Percentiles rank a stretch among this genome's conserved stretches.
phyloP scores from a whole-genome alignment of 1,140 invertebrate species.

The Drosophila arawakana region DNA sequence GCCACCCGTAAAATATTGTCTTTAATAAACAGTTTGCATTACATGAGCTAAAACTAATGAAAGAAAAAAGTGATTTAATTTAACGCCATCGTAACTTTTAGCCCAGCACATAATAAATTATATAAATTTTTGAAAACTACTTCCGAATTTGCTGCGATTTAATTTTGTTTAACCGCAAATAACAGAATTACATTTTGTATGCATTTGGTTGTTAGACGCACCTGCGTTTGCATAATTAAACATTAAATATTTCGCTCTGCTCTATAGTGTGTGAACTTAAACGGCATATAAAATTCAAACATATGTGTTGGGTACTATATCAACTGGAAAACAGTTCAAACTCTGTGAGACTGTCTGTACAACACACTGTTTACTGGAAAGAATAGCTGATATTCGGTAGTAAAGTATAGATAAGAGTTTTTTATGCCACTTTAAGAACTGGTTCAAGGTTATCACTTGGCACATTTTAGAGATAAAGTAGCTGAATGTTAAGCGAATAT shows the following conservation, averaged over 20 bases:
- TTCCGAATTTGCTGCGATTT: not conserved
- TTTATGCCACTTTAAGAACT: not conserved
- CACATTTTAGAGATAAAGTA: not conserved
- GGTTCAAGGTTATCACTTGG: not conserved
- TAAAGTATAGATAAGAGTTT: not conserved
- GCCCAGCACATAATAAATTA: not conserved
- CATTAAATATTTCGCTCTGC: slow-evolving; percentile 4
- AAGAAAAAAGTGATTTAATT: no score
- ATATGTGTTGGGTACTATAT: slow-evolving; percentile 7
- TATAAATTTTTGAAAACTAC: not conserved
- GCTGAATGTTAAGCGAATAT: no score
- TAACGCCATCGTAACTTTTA: no score
- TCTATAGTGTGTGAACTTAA: slow-evolving; percentile 4
- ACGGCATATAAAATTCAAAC: slow-evolving; percentile 1
- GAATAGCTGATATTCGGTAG: not conserved
- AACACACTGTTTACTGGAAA: not conserved
- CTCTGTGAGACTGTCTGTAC: not conserved
- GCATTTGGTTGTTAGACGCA: slow-evolving; percentile 13
- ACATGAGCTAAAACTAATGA: no score
- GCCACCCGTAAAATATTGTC: no score
- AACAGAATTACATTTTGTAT: slow-evolving; percentile 5
- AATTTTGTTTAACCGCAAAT: slow-evolving; percentile 25
- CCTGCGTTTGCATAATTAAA: slow-evolving; percentile 34
- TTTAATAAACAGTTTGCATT: no score
- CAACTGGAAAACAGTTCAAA: not conserved